These are phyloP conservation scores for Trachythela sp. DNA, from an alignment of 64 coral and sea anemone species.

Conservation along the genomic window DNA sequence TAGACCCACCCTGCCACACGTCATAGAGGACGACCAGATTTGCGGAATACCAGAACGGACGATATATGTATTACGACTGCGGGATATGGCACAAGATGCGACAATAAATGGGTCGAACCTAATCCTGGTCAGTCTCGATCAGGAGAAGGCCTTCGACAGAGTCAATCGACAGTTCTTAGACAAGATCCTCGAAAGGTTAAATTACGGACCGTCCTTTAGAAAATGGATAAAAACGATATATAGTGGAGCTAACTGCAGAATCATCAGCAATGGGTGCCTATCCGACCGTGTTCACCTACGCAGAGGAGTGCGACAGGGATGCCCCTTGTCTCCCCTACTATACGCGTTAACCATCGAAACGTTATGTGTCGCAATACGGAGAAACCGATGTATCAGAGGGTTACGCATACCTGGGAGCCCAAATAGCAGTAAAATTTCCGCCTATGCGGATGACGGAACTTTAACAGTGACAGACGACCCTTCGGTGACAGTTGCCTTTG, in stretches of 20 bases:
- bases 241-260: background rate
- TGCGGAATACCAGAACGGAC: background rate
- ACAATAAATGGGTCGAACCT: background rate
- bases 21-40: background rate
- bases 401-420: background rate
- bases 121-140: background rate
- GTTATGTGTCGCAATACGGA: background rate
- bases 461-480: background rate
- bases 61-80: background rate
- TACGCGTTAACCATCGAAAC: constrained; percentile 5
- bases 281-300: background rate
- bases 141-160: constrained; percentile 33
- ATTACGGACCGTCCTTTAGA: background rate
- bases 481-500: background rate
- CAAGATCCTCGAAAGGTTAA: background rate
- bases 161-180: background rate
- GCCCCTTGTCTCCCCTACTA: background rate
- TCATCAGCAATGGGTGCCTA: background rate
- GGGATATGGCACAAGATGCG: background rate
- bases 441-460: constrained; percentile 33
- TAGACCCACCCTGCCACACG: background rate
- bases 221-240: background rate
- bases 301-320: background rate
- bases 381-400: background rate
- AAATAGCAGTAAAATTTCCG: background rate